phyloP scores from a whole-genome alignment of 1,140 invertebrate species.

The Sitobion miscanthi region DNA sequence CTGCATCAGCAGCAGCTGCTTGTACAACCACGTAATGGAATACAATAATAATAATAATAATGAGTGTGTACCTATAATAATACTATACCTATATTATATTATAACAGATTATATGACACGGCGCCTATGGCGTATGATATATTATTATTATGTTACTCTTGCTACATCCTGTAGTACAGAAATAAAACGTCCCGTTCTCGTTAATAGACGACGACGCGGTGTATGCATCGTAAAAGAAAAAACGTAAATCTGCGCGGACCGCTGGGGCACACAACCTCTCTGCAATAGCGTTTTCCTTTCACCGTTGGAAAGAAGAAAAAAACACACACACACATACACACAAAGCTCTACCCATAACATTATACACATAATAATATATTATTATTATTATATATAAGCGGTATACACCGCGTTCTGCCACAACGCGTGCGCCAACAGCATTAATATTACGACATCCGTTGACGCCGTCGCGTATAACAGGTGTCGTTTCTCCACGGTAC shows the following conservation, averaged over 20 bases:
- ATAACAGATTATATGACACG: background rate
- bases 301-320: background rate
- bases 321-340: background rate
- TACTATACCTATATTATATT: background rate
- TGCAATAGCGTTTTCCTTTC: constrained; percentile 5
- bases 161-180: background rate
- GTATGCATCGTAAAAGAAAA: background rate
- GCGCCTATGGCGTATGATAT: background rate
- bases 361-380: constrained; percentile 15
- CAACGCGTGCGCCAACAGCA: background rate
- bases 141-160: background rate
- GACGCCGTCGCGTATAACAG: constrained; percentile 9
- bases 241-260: background rate
- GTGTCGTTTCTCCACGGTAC: background rate
- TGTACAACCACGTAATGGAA: background rate
- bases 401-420: background rate
- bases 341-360: background rate
- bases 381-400: background rate
- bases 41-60: background rate
- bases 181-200: background rate
- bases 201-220: background rate
- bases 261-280: background rate
- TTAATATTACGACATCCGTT: background rate
- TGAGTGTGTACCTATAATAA: background rate
- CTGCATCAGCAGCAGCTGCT: too few relatives aligned